These are phyloP conservation scores for Heliconius congener DNA, from an alignment of 1,140 invertebrate genomes.

Conservation along the genomic window DNA sequence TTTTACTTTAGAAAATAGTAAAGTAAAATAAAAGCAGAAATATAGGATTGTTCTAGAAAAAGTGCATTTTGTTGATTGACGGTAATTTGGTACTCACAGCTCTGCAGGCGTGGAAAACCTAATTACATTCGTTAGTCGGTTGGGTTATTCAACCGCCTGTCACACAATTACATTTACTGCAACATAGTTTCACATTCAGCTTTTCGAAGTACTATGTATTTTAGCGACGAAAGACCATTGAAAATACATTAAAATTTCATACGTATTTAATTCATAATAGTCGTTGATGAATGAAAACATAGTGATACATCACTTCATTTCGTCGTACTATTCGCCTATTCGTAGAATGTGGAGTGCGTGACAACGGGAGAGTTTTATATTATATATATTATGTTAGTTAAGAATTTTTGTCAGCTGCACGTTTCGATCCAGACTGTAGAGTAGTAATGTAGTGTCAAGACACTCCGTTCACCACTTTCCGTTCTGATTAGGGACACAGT, in stretches of 20 bases:
- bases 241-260: not conserved
- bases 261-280: too few species aligned
- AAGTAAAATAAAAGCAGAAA: constrained; percentile 7
- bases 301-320: too few species aligned
- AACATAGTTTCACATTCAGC: constrained; percentile 29
- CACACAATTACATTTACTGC: constrained; percentile 37
- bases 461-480: too few species aligned
- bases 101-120: constrained; percentile 42
- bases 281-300: too few species aligned
- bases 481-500: too few species aligned
- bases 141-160: constrained; percentile 38
- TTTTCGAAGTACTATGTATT: constrained; percentile 5
- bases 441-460: too few species aligned
- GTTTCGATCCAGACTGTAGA: too few species aligned
- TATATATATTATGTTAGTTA: too few species aligned
- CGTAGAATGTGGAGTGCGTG: too few species aligned
- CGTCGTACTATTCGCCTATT: too few species aligned
- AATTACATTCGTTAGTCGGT: constrained; percentile 42
- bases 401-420: too few species aligned
- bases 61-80: constrained; percentile 39
- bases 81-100: constrained; percentile 37
- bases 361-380: too few species aligned
- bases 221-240: not conserved
- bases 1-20: not conserved
- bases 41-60: constrained; percentile 33